These are phyloP conservation scores for Callinectes sapidus DNA, from an alignment of 2,888 invertebrate species.

Conservation along the genomic window DNA sequence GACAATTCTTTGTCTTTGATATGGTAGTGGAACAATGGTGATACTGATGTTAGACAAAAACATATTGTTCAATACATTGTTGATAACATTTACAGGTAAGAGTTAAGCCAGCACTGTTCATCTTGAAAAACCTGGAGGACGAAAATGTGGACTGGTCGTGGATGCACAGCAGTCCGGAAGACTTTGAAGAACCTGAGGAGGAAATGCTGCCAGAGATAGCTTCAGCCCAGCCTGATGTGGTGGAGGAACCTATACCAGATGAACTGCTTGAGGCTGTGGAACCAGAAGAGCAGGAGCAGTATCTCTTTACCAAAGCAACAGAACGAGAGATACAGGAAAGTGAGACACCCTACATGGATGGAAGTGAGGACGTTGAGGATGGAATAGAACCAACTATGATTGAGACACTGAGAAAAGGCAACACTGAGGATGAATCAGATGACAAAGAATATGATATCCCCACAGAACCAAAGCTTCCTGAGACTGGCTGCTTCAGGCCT, in stretches of 20 bases:
- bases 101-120: slow-evolving; percentile 87
- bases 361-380: background rate
- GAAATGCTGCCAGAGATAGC: background rate
- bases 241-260: background rate
- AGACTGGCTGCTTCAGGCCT: slow-evolving; percentile 55
- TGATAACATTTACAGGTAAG: slow-evolving; percentile 73
- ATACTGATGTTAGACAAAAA: background rate
- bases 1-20: background rate
- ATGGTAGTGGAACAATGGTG: background rate
- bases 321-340: background rate
- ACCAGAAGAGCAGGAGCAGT: background rate
- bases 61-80: background rate
- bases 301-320: background rate
- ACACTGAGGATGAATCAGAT: background rate
- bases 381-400: background rate
- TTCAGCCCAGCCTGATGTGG: background rate
- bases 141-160: slow-evolving; percentile 57
- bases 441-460: slow-evolving; percentile 13
- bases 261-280: background rate
- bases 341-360: background rate
- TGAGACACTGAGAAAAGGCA: background rate
- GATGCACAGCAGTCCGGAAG: background rate
- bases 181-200: background rate
- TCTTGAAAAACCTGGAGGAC: slow-evolving; percentile 80
- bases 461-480: slow-evolving; percentile 50